Evolutionary conservation across 2,888 invertebrate genomes (phyloP).

Genomic region (Schrankia costaestrigalis): DNA sequence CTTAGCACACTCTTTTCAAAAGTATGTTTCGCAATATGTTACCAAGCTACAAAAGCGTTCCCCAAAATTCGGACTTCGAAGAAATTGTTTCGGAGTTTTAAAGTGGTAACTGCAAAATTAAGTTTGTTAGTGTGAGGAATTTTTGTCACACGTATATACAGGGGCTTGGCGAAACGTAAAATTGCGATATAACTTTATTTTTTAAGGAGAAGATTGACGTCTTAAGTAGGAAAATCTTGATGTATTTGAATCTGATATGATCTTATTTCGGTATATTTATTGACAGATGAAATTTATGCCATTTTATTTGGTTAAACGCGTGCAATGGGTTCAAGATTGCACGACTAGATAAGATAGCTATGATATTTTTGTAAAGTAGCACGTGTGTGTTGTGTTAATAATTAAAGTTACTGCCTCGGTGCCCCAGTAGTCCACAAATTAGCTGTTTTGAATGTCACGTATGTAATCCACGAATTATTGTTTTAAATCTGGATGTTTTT

Average conservation of each 20-base stretch:
- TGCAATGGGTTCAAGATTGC: no score
- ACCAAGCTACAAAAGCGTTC: constrained; percentile 32
- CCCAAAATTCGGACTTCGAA: constrained; percentile 7
- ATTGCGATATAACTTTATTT: constrained; percentile 77
- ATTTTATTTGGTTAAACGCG: no score
- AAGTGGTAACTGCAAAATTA: constrained; percentile 13
- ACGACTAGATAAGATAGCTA: no score
- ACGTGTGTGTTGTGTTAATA: no score
- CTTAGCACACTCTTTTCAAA: constrained; percentile 4
- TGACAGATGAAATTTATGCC: no score
- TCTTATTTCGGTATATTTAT: constrained; percentile 54
- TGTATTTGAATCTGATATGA: constrained; percentile 48
- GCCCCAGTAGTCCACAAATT: no score
- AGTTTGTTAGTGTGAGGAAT: constrained; percentile 38
- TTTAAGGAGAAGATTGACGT: constrained; percentile 70
- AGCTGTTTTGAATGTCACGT: no score
- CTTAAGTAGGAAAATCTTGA: constrained; percentile 54
- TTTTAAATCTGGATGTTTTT: no score
- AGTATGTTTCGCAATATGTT: constrained; percentile 36
- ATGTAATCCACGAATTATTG: no score
- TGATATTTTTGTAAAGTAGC: no score
- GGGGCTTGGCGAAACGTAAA: constrained; percentile 68
- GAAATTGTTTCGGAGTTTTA: constrained; percentile 8
- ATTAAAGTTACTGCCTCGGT: no score
- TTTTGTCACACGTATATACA: constrained; percentile 65